Base-by-base conservation (phyloP, 2,113 vertebrate genomes). In the Atlantisia rogersi region DNA sequence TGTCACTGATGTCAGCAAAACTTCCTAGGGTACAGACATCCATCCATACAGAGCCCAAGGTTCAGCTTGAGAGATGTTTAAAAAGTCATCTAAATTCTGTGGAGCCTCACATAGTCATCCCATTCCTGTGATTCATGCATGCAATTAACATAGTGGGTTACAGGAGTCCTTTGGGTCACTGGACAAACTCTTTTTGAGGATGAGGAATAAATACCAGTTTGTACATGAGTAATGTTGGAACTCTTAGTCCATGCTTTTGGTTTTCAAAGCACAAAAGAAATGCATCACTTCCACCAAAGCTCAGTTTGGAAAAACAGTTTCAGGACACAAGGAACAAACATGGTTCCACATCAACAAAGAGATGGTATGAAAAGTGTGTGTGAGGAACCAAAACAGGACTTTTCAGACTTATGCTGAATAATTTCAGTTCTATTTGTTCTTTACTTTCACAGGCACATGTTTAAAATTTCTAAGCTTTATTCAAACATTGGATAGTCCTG, bases 391-490 rank as follows among this genome's bases (percentile, higher is more conserved):
- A 75, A 93, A 70, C 15, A 28, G 2, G 15, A 63, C 64, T 94
- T 92, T 93, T 50, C 21, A 71, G 87, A 82, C 55, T 53, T 70
- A 37, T 79, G 58, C 71, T 67, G 75, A 90, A 82, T 93, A 68
- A 75, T 68, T 85, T 44, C 25, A 67, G 56, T 81, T 76, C 76
- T 94, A 78, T 94, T 90, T 88, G 71, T 89, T 87, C 59, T 82
- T 84, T 63, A 65, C 28, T 92, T 94, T 95, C 88, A 94, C 71
- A 84, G 87, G 81, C 76, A 82, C 84, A 86, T 69, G 62, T 73
- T 94, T 64, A 79, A 86, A 82, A 95, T 88, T 58, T 59, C 80
- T 81, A 70, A 90, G 82, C 39, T 75, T 69, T 92, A 80, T 68
- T 93, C 50, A 64, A 91, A 86, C 60, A 84, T 78, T 56, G 78